A percentile compares a stretch with the other conserved stretches of the same genome.
Evolutionary conservation across 2,888 invertebrate genomes (phyloP).

Genomic region (Drosophila suboccidentalis): DNA sequence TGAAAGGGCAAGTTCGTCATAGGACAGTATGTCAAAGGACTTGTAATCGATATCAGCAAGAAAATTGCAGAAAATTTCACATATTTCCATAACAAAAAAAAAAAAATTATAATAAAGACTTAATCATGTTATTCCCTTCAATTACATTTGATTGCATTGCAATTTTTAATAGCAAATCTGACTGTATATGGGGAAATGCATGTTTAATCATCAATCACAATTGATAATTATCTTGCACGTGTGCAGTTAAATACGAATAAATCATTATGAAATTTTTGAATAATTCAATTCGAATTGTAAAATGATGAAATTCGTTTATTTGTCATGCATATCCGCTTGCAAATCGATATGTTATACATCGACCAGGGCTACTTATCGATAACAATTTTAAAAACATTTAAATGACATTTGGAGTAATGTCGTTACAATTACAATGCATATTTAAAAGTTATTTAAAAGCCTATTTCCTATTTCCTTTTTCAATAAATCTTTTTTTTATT

Average conservation of each 20-base stretch:
- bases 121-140: not conserved
- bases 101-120: not conserved
- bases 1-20: constrained; percentile 35
- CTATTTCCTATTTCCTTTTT: too few relatives aligned
- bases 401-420: too few relatives aligned
- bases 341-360: too few relatives aligned
- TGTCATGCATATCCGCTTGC: too few relatives aligned
- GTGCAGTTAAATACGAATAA: not conserved
- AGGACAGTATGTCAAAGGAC: not conserved
- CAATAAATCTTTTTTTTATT: too few relatives aligned
- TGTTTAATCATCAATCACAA: constrained; percentile 12
- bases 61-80: constrained; percentile 10
- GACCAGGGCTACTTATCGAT: too few relatives aligned
- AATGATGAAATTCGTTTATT: too few relatives aligned
- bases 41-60: constrained; percentile 22
- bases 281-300: not conserved
- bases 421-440: too few relatives aligned
- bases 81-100: not conserved
- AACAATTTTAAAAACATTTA: too few relatives aligned
- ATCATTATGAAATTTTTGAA: not conserved
- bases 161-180: not conserved
- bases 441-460: too few relatives aligned
- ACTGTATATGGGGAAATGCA: not conserved
- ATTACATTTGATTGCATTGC: constrained; percentile 5
- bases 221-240: constrained; percentile 24